Evolutionary conservation across 2,888 invertebrate genomes (phyloP), one percentile per base, ranked within the genome.

Genomic region (Dicyrtomina minuta): DNA sequence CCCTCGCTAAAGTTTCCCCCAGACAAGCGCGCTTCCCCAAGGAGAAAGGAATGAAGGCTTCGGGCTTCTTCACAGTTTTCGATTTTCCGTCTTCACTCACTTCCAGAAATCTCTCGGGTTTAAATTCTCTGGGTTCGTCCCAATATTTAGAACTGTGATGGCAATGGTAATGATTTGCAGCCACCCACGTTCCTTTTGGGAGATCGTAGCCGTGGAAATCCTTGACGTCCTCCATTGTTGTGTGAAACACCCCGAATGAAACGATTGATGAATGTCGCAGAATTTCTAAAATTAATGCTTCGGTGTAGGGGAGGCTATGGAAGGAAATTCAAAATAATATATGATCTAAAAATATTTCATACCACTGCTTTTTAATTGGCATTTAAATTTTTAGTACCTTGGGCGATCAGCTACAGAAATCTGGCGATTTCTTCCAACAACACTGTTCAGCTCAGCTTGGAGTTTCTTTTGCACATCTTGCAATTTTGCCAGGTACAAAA

Each of bases 401-500:
- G 64, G 39, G 13, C 64, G 33, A 20, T 64, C 64, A 2, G 51
- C 27, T 12, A 64, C 26, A 15, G n/a, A n/a, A 4, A 51, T n/a
- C 10, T 17, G 27, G 4, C 64, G n/a, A 39, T 51, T 64, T 22
- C 33, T 49, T 10, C 64, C 64, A 20, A 64, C 49, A 3, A 64
- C 64, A 17, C 5, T 6, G 33, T 64, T 51, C 27, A 64, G 26
- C 39, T 64, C 64, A 1, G 12, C 20, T 15, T 64, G 64, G 10
- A 64, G 33, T 41, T 51, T 53, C 22, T 53, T 27, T 27, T 64
- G 64, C 2, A 39, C 53, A 13, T 64, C 27, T 6, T 17, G 46
- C 15, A 51, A 51, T 39, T 64, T 64, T 8, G 39, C n/a, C 17
- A 64, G 64, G 39, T 64, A 64, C 17, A 64, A 27, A 1, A 64